Conservation (phyloP, 1,140 invertebrate genomes). For the Caenorhabditis briggsae region DNA sequence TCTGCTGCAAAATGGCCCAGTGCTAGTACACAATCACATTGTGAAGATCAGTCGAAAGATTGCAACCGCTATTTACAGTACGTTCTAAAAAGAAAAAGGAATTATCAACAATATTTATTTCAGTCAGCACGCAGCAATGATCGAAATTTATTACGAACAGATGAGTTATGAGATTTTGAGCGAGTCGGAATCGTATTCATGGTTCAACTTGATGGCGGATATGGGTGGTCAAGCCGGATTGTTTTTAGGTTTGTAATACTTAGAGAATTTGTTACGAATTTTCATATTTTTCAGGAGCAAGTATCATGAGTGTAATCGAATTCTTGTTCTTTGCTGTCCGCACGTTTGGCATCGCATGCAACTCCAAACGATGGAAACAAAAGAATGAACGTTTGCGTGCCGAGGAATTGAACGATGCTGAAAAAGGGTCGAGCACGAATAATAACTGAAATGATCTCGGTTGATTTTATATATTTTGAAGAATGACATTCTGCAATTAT, state of each 20-base stretch:
- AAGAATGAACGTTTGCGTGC: slow-evolving; percentile 10
- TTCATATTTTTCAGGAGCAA: background rate
- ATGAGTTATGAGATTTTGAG: slow-evolving; percentile 76
- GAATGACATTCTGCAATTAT: too few species aligned
- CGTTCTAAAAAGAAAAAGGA: background rate
- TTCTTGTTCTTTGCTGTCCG: slow-evolving; percentile 34
- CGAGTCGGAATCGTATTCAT: slow-evolving; percentile 75
- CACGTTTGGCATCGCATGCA: slow-evolving; percentile 24
- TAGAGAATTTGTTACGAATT: background rate
- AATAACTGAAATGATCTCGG: slow-evolving; percentile 8
- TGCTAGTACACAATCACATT: slow-evolving; percentile 68
- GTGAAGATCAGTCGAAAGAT: slow-evolving; percentile 62
- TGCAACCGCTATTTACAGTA: slow-evolving; percentile 64
- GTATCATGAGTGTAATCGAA: slow-evolving; percentile 36
- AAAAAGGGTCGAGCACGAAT: slow-evolving; percentile 2
- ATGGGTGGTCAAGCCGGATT: slow-evolving; percentile 75
- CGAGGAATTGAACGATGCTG: slow-evolving; percentile 16
- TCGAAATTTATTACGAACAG: slow-evolving; percentile 78
- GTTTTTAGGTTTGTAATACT: slow-evolving; percentile 67
- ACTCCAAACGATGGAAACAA: slow-evolving; percentile 15
- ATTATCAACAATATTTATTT: background rate
- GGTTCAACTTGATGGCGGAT: slow-evolving; percentile 77
- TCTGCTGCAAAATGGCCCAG: slow-evolving; percentile 73
- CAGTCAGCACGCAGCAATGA: slow-evolving; percentile 69
- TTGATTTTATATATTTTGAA: too few species aligned